Percentiles rank a stretch among this genome's conserved stretches.
phyloP scores from a whole-genome alignment of 2,888 invertebrate species.

The Drosophila planitibia region DNA sequence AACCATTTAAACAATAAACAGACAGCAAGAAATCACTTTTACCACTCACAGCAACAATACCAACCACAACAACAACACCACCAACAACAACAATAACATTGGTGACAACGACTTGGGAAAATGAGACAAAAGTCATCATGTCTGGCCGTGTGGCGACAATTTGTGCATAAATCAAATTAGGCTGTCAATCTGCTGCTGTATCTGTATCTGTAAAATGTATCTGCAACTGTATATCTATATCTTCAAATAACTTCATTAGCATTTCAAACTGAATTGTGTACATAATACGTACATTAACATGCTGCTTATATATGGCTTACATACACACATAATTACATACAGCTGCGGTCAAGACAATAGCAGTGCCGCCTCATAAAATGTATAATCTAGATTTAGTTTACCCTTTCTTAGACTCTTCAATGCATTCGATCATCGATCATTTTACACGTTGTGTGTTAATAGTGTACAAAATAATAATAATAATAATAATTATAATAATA shows the following conservation, averaged over 20 bases:
- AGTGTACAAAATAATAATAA: background rate
- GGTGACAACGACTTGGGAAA: conserved; percentile 18
- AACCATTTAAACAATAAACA: conserved; percentile 36
- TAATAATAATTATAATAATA: background rate
- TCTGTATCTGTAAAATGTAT: conserved; percentile 13
- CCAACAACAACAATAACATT: background rate
- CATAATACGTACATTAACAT: background rate
- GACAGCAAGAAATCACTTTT: conserved; percentile 34
- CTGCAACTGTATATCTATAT: conserved; percentile 4
- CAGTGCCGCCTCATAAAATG: background rate
- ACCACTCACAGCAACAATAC: conserved; percentile 6
- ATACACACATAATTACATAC: background rate
- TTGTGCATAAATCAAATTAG: conserved; percentile 60
- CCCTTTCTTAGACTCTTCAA: background rate
- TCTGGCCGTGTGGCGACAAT: conserved; percentile 43
- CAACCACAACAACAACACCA: background rate
- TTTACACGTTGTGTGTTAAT: background rate
- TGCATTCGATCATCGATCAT: background rate
- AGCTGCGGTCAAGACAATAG: background rate
- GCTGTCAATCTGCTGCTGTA: conserved; percentile 43
- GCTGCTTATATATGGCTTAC: background rate
- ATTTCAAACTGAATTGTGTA: conserved; percentile 10
- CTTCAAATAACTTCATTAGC: conserved; percentile 49
- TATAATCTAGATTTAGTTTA: background rate
- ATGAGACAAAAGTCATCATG: conserved; percentile 37